Evolutionary conservation across 2,113 vertebrate species (phyloP), one percentile per base, ranked within the genome.

Genomic region (Actenoides lindsayi): DNA sequence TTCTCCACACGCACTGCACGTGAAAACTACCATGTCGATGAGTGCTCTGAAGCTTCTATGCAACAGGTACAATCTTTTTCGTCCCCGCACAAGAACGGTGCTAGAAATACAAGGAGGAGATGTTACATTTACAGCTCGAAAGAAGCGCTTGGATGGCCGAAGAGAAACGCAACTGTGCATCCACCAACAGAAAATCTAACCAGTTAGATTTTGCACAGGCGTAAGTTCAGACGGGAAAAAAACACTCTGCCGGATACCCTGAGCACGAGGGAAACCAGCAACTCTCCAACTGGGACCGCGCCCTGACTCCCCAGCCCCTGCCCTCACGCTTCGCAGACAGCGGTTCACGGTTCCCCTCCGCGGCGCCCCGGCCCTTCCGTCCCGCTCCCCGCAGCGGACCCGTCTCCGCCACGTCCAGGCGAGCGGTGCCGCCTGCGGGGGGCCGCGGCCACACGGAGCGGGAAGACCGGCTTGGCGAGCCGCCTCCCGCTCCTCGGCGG

Each of bases 11-110:
- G 98, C 98, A 30, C 97, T 98, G 94, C 99, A 99, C 0, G 99
- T 99, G 94, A 99, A 99, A 90, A 99, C 99, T 1, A 99, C 99
- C 99, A 99, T 99, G 44, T 13, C 93, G 87, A 35, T 4, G 11
- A 83, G 77, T 4, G 30, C 19, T n/a, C 56, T 48, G 69, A 8
- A 33, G 11, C 60, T 74, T 64, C 91, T 51, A 5, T 11, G 25
- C 70, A 76, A 12, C 0, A 17, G 41, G 30, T 33, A 65, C 42
- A 39, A 33, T 6, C 51, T 44, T 25, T 15, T 23, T 37, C 37
- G 59, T 69, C 41, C 62, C 25, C 59, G 10, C 41, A 8, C 18
- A 15, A 13, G 9, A 3, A 3, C 77, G 33, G 56, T 85, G 89
- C 75, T 91, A 41, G 23, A 50, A 83, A 78, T 5, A 57, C 50